Conservation (phyloP, 2,797 vertebrate genomes). For the Anas georgica region DNA sequence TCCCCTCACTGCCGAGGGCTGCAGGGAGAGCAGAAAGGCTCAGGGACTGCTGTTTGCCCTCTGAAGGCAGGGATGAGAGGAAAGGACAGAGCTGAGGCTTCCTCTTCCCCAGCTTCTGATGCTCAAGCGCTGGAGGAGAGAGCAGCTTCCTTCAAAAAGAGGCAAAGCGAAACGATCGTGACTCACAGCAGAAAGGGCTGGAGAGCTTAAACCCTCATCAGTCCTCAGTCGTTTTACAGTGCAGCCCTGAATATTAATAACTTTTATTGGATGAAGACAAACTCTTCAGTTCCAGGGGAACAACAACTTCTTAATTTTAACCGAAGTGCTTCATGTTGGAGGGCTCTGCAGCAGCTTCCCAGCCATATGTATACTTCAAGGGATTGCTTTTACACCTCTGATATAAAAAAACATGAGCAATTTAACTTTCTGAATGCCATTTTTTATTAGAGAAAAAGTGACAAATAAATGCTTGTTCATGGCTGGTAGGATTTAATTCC, state of each 20-base stretch:
- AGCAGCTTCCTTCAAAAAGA: background rate
- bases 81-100: background rate
- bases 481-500: background rate
- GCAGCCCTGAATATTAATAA: background rate
- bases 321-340: background rate
- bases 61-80: background rate
- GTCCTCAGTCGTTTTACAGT: background rate
- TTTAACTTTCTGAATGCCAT: too few species aligned
- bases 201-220: background rate
- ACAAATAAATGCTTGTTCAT: background rate
- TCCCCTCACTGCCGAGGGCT: background rate
- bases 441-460: background rate
- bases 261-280: background rate
- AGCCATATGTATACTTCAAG: background rate
- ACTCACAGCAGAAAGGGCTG: background rate
- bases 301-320: background rate
- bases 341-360: background rate
- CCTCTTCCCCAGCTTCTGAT: background rate
- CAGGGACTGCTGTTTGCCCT: background rate
- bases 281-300: background rate
- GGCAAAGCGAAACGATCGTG: rapidly evolving
- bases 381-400: background rate
- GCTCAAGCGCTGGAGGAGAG: background rate
- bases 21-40: background rate
- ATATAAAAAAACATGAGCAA: background rate